Conservation (phyloP, 2,888 invertebrate genomes). For the Hypena proboscidalis region DNA sequence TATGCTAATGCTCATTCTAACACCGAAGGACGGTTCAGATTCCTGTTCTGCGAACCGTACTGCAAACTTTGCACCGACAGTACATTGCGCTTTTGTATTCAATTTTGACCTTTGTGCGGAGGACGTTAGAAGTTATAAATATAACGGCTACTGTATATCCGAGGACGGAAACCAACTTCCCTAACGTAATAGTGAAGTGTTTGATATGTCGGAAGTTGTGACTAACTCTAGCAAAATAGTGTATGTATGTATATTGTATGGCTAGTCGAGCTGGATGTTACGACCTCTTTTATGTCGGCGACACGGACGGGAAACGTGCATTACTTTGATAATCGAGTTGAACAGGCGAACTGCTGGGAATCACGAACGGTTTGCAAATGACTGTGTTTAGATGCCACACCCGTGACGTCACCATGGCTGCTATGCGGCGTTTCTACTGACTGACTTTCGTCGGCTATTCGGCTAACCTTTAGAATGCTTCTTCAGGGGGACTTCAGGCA, state of each 20-base stretch:
- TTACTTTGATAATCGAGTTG: constrained; percentile 40
- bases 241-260: constrained; percentile 25
- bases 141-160: constrained; percentile 15
- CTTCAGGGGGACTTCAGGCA: no score
- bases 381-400: constrained; percentile 4
- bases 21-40: constrained; percentile 19
- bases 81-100: constrained; percentile 45
- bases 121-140: constrained; percentile 33
- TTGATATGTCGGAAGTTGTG: constrained; percentile 62
- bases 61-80: constrained; percentile 33
- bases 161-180: constrained; percentile 59
- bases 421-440: background rate
- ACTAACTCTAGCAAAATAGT: constrained; percentile 50
- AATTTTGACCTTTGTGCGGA: constrained; percentile 48
- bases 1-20: constrained; percentile 24
- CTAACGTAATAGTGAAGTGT: constrained; percentile 56
- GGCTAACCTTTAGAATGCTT: background rate
- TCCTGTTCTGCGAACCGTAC: constrained; percentile 24
- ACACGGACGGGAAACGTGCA: constrained; percentile 37
- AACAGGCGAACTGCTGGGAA: constrained; percentile 24
- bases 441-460: background rate
- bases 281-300: constrained; percentile 38
- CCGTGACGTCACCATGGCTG: constrained; percentile 1
- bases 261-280: constrained; percentile 41
- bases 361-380: constrained; percentile 11